A percentile compares a stretch with the other conserved stretches of the same genome.
These are phyloP conservation scores for Gambusia holbrooki DNA, from an alignment of 2,113 vertebrate species.

Conservation along the genomic window DNA sequence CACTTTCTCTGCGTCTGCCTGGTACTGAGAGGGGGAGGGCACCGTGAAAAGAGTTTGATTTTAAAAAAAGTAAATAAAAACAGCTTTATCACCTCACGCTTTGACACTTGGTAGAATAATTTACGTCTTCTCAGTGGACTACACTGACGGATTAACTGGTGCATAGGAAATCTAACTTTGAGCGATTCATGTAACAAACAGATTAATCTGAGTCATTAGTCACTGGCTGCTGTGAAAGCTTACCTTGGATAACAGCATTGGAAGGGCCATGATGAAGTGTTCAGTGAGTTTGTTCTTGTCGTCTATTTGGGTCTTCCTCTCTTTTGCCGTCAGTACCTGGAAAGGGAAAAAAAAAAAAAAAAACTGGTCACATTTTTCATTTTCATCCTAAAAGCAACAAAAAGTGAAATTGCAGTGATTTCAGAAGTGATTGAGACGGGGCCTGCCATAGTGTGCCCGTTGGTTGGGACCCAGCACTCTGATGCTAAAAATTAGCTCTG, in stretches of 20 bases:
- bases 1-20: slow-evolving; percentile 96
- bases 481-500: no score
- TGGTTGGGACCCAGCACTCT: no score
- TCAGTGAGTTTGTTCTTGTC: slow-evolving; percentile 98
- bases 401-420: no score
- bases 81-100: not conserved
- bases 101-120: not conserved
- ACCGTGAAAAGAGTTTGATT: not conserved
- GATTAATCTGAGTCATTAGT: slow-evolving; percentile 32
- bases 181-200: slow-evolving; percentile 36
- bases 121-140: slow-evolving; percentile 19
- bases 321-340: slow-evolving; percentile 96
- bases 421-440: no score
- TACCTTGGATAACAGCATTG: slow-evolving; percentile 98
- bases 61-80: not conserved
- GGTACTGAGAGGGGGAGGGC: slow-evolving; percentile 83
- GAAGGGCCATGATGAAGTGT: slow-evolving; percentile 98
- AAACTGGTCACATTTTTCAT: not conserved
- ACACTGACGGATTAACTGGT: slow-evolving; percentile 12
- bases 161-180: slow-evolving; percentile 5
- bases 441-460: not conserved
- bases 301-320: slow-evolving; percentile 98
- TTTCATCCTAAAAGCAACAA: not conserved
- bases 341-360: slow-evolving; percentile 4
- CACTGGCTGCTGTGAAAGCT: not conserved